Percentiles rank a stretch among this genome's conserved stretches.
phyloP scores from a whole-genome alignment of 2,797 vertebrate species.

The Paramormyrops hopkinsi region DNA sequence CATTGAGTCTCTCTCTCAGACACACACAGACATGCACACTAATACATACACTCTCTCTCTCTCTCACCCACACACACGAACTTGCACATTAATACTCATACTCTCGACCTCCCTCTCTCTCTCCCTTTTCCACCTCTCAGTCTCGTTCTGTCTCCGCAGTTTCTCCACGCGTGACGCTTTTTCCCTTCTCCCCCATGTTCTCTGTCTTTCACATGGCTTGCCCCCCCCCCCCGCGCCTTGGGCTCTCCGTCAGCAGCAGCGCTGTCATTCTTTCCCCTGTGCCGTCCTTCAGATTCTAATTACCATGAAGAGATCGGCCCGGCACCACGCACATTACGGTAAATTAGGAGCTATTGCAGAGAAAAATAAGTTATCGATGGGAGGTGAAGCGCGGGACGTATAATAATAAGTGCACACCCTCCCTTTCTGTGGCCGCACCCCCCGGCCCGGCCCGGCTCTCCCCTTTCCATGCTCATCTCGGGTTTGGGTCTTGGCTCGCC shows the following conservation, averaged over 20 bases:
- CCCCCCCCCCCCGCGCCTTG: neutral
- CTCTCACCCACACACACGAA: conserved; percentile 39
- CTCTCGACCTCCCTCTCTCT: conserved; percentile 37
- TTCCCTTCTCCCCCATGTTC: conserved; percentile 14
- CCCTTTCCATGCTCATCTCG: neutral
- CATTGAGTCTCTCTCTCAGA: conserved; percentile 56
- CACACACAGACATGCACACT: conserved; percentile 30
- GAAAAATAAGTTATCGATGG: neutral
- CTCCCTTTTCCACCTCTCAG: conserved; percentile 17
- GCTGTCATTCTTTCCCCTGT: neutral
- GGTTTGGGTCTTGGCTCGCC: neutral
- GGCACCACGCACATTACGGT: neutral
- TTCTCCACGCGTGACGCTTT: conserved; percentile 6
- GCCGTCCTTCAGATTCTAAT: neutral
- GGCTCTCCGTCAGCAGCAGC: neutral
- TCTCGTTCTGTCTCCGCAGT: conserved; percentile 20
- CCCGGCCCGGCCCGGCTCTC: neutral
- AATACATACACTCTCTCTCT: conserved; percentile 37
- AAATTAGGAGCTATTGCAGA: neutral
- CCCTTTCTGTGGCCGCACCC: neutral
- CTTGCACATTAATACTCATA: conserved; percentile 25
- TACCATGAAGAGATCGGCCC: neutral
- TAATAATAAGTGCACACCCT: neutral
- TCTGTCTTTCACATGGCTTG: neutral
- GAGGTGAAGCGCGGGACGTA: neutral